These are phyloP conservation scores for Notamacropus eugenii DNA, from an alignment of 2,797 vertebrate genomes.

Conservation along the genomic window DNA sequence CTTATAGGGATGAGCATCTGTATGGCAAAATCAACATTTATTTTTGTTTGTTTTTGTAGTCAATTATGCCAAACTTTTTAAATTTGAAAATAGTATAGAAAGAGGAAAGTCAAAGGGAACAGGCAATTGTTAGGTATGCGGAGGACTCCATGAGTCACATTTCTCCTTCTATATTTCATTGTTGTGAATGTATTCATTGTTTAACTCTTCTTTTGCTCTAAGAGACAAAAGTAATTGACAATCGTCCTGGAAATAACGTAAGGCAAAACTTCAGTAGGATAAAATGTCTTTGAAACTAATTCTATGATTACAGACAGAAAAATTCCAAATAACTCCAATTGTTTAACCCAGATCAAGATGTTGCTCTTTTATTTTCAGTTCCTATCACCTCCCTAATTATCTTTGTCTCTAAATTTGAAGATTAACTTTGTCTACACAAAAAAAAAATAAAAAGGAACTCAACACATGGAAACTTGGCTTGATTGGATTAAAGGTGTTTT, in stretches of 20 bases:
- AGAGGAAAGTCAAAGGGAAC: slow-evolving; percentile 72
- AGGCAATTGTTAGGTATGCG: slow-evolving; percentile 63
- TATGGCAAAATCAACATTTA: not conserved
- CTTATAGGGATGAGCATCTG: not conserved
- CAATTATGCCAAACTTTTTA: not conserved
- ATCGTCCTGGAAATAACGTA: slow-evolving; percentile 16
- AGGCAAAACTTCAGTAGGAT: not conserved
- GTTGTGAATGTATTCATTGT: not conserved
- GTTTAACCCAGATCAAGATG: slow-evolving; percentile 36
- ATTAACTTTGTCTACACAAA: not conserved
- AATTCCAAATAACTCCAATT: slow-evolving; percentile 26
- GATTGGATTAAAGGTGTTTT: not conserved
- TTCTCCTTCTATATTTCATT: not conserved
- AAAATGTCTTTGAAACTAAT: slow-evolving; percentile 22
- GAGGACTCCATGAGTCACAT: slow-evolving; percentile 70
- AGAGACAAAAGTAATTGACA: slow-evolving; percentile 15
- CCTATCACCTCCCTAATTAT: not conserved
- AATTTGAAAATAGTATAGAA: not conserved
- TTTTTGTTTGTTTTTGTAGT: not conserved
- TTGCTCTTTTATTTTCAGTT: not conserved
- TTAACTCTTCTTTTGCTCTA: slow-evolving; percentile 4
- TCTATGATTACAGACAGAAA: not conserved
- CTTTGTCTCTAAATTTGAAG: slow-evolving; percentile 14
- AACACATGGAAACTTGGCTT: slow-evolving; percentile 3
- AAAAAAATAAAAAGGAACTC: not conserved